Base-by-base conservation (phyloP, 23 tunicate species). In the Aplidium turbinatum region DNA sequence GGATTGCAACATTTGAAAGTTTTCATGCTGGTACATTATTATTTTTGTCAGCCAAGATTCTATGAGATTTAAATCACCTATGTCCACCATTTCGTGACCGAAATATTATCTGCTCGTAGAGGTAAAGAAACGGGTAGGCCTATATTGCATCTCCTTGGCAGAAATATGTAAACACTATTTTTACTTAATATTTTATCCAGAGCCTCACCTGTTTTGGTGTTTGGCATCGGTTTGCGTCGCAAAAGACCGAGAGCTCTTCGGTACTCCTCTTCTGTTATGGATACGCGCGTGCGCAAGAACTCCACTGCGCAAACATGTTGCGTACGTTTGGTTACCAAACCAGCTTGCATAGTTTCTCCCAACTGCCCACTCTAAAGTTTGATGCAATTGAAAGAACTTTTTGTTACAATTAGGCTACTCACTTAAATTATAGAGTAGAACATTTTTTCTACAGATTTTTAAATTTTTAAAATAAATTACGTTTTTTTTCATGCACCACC, bases 301-400 rank as follows among this genome's bases (percentile, higher is more conserved):
- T 88, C 96, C 2, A 88, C 83, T 22, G 96, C 50, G 45, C 96
- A 88, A 9, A 82, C 65, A 18, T 58, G 83, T 24, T 65, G 82
- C 34, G 85, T 58, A 1, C 87, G 82, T 61, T 81, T 88, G 25
- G 86, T 81, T 22, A 75, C 87, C 18, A 88, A 63, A 7, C 86
- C 96, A 1, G 96, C 96, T 47, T 88, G 96, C 34, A 88, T 62
- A 26, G 80, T 83, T 58, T 88, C 96, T 0, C 96, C 83, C 32
- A 88, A 70, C 58, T 88, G 96, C 21, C 96, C 86, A 68, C 96
- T 88, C 96, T 88, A n/a, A n/a, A n/a, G n/a, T n/a, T n/a, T n/a
- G n/a, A 61, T 20, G 56, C 22, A 71, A 28, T 6, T 19, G n/a
- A 20, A 13, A 6, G 62, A 6, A 20, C 23, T 18, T 22, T 2